Evolutionary conservation across 2,113 vertebrate species (phyloP), one percentile per base, ranked within the genome.

Genomic region (Odocoileus hemionus): DNA sequence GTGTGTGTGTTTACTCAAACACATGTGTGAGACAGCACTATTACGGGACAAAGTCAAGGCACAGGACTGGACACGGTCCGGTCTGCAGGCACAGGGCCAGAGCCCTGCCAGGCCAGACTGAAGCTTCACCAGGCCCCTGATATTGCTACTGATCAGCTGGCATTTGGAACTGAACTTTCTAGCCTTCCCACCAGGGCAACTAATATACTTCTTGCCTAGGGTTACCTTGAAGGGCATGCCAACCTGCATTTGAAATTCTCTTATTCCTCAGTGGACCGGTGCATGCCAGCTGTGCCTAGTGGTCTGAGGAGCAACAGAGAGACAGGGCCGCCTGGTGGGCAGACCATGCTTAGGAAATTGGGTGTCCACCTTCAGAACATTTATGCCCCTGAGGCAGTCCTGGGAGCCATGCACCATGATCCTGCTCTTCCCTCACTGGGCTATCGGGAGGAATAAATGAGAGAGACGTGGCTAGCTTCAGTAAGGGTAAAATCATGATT

Each of bases 351-450:
- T 23, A 74, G 30, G 58, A 76, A 90, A 58, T 30, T 25, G 13
- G 26, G 13, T 7, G 3, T 12, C 9, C 3, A 8, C 7, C 55
- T 82, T 61, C 4, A 50, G 74, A n/a, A 54, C 0, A 0, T 30
- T 54, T 15, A 13, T 25, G 25, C 54, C 36, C 88, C 55, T 26
- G 83, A n/a, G 0, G 26, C 17, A 11, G 33, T 23, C 67, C 58
- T 30, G 26, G 58, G 83, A 88, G 28, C 60, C 23, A 13, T 33
- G 54, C 52, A 28, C 50, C 16, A 33, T 7, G 30, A 19, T 33
- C 30, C 30, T 61, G 21, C 21, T 14, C 5, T 3, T 30, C 7
- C 58, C 15, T 39, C n/a, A 4, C 64, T 4, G n/a, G 15, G 57
- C 36, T 26, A 12, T 0, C 3, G n/a, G 55, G 45, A 23, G 33